These are phyloP conservation scores for Girardia tigrina DNA, from an alignment of 2,888 invertebrate genomes.

Conservation along the genomic window DNA sequence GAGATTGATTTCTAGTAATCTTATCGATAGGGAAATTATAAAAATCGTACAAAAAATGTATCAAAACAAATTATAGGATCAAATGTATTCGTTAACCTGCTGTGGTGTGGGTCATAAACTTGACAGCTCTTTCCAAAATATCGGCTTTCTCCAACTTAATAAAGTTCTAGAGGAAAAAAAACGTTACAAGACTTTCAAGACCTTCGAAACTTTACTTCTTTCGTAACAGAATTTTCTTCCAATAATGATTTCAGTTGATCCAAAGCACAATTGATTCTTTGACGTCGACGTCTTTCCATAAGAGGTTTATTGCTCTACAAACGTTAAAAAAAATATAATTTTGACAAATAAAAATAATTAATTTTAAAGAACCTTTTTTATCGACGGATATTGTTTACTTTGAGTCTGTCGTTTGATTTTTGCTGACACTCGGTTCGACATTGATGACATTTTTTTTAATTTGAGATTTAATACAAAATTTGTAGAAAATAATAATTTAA, in stretches of 20 bases:
- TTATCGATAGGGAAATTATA: too few relatives aligned
- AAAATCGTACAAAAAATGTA: too few relatives aligned
- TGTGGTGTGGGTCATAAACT: slow-evolving; percentile 24
- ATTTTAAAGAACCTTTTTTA: neutral
- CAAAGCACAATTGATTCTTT: slow-evolving; percentile 27
- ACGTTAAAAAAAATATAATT: neutral
- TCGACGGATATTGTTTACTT: neutral
- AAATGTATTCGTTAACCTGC: too few relatives aligned
- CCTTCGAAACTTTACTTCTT: neutral
- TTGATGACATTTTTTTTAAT: neutral
- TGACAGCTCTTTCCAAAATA: slow-evolving; percentile 32
- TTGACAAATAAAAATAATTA: neutral
- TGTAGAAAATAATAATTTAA: neutral
- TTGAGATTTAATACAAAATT: neutral
- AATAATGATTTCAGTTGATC: slow-evolving; percentile 28
- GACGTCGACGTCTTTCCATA: slow-evolving; percentile 32
- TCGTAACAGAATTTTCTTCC: neutral
- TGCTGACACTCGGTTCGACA: neutral
- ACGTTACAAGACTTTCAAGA: neutral
- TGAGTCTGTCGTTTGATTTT: neutral
- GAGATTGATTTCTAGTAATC: too few relatives aligned
- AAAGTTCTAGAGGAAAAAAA: slow-evolving; percentile 18
- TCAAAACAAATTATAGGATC: too few relatives aligned
- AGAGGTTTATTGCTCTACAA: slow-evolving; percentile 33
- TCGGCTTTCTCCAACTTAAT: slow-evolving; percentile 33